Conservation (phyloP, 2,888 invertebrate species). For the Caenorhabditis doughertyi region DNA sequence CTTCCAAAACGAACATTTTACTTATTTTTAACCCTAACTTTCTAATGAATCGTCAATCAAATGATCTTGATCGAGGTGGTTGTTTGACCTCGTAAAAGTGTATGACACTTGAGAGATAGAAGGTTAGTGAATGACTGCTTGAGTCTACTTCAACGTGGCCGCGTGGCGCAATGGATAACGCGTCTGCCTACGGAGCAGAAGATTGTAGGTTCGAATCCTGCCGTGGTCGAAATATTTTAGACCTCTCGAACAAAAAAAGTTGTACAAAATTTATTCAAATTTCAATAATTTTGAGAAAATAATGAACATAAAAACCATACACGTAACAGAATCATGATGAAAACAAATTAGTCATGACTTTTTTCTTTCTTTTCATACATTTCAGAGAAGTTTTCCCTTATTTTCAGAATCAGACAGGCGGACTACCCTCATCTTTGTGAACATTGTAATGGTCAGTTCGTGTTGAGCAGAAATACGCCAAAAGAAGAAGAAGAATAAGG, state of each 20-base stretch:
- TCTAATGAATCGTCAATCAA: constrained; percentile 16
- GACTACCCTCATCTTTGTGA: constrained; percentile 54
- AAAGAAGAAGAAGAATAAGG: constrained; percentile 43
- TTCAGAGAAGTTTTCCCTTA: constrained; percentile 17
- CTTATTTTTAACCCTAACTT: constrained; percentile 12
- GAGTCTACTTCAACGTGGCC: no score
- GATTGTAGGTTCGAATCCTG: constrained; percentile 83
- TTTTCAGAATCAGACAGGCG: constrained; percentile 20
- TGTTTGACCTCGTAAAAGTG: not conserved
- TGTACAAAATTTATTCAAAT: no score
- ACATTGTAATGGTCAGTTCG: constrained; percentile 40
- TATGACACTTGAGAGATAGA: not conserved
- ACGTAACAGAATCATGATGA: constrained; percentile 37
- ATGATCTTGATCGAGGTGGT: not conserved
- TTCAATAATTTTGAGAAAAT: constrained; percentile 1
- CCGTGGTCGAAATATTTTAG: constrained; percentile 76
- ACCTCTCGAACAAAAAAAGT: no score
- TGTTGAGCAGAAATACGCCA: constrained; percentile 52
- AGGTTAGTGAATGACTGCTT: no score
- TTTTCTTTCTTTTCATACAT: constrained; percentile 6
- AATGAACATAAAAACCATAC: constrained; percentile 12
- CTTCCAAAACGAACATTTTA: constrained; percentile 9
- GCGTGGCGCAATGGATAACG: constrained; percentile 80
- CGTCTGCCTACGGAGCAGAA: constrained; percentile 83
- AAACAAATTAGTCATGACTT: constrained; percentile 15